Conservation (phyloP, 2,888 invertebrate species). For the Eugnorisma glareosa region DNA sequence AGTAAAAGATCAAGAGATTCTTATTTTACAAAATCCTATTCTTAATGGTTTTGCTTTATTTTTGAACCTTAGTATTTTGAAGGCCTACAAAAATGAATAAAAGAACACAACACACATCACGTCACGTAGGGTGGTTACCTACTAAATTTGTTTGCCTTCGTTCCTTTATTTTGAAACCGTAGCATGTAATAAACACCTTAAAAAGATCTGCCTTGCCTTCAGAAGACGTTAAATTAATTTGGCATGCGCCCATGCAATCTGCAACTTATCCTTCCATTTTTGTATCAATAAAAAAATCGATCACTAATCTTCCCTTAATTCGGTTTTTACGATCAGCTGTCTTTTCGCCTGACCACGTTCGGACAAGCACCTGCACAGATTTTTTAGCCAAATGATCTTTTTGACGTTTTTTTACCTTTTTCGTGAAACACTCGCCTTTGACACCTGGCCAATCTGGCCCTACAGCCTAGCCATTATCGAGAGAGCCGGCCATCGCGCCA, state of each 20-base stretch:
- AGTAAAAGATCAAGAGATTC: background rate
- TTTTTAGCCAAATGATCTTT: constrained; percentile 85
- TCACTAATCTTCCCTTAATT: constrained; percentile 75
- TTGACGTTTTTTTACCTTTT: constrained; percentile 80
- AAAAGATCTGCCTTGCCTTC: constrained; percentile 7
- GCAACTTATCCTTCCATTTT: constrained; percentile 45
- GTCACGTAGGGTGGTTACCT: background rate
- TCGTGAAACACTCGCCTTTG: constrained; percentile 78
- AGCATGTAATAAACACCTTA: constrained; percentile 12
- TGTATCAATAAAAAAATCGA: constrained; percentile 61
- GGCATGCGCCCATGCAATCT: constrained; percentile 52
- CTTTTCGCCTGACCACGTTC: constrained; percentile 84
- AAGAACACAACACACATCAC: background rate
- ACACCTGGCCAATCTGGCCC: constrained; percentile 89
- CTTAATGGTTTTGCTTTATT: background rate
- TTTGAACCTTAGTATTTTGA: background rate
- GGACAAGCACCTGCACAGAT: constrained; percentile 86
- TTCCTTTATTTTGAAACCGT: background rate
- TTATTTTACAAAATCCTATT: background rate
- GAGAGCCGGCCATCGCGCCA: constrained; percentile 76
- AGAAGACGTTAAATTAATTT: constrained; percentile 43
- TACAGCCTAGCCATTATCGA: constrained; percentile 81
- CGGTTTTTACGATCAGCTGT: constrained; percentile 83
- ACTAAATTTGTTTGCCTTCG: background rate
- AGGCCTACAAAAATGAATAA: background rate